These are phyloP conservation scores for Pyralis farinalis DNA, from an alignment of 2,888 invertebrate genomes.

Conservation along the genomic window DNA sequence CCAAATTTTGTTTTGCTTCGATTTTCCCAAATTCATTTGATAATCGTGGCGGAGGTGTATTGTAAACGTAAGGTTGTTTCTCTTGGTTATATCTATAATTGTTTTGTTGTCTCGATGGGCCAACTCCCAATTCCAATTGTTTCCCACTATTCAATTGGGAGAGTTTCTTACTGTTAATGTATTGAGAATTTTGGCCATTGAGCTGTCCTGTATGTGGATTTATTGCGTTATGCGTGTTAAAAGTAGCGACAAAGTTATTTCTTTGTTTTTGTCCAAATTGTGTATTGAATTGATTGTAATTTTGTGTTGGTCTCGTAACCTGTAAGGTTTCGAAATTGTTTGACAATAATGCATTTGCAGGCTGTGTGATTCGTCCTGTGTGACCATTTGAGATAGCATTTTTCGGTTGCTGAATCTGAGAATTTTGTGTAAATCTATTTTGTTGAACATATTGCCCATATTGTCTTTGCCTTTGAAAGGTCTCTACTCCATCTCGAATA, in stretches of 20 bases:
- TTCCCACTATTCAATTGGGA: conserved; percentile 33
- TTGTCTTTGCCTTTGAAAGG: conserved; percentile 50
- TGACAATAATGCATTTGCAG: conserved; percentile 16
- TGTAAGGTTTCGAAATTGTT: conserved; percentile 28
- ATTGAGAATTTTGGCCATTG: conserved; percentile 36
- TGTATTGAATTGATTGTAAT: conserved; percentile 23
- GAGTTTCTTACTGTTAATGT: conserved; percentile 34
- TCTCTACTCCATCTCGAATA: conserved; percentile 32
- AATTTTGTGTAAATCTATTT: conserved; percentile 26
- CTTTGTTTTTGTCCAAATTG: conserved; percentile 34
- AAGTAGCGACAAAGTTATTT: conserved; percentile 23
- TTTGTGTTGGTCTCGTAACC: conserved; percentile 32
- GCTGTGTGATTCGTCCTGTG: conserved; percentile 32
- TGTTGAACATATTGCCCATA: conserved; percentile 37
- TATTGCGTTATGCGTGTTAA: conserved; percentile 26
- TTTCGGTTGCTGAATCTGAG: conserved; percentile 28
- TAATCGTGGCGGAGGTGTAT: conserved; percentile 35
- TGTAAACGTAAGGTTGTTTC: conserved; percentile 43
- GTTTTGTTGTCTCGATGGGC: conserved; percentile 39
- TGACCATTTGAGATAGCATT: conserved; percentile 40
- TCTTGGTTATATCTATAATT: conserved; percentile 36
- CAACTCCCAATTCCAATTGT: conserved; percentile 29
- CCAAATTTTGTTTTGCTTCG: conserved; percentile 61
- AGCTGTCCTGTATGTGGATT: conserved; percentile 31
- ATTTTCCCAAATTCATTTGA: conserved; percentile 35